Conservation (phyloP, 2,113 vertebrate genomes). For the Lophochroa leadbeateri region DNA sequence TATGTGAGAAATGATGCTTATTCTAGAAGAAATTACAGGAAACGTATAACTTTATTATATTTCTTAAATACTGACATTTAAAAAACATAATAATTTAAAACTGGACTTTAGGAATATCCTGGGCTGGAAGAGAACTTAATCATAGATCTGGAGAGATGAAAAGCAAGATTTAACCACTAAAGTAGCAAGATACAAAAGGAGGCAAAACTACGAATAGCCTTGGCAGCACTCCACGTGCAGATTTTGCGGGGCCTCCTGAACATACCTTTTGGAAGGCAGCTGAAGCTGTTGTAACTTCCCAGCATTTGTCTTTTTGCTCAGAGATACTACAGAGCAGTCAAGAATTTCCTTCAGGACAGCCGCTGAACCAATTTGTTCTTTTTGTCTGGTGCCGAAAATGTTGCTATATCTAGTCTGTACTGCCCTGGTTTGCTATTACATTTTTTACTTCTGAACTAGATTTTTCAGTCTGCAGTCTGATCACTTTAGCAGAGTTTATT, state of each 20-base stretch:
- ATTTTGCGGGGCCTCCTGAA: not conserved
- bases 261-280: constrained; percentile 61
- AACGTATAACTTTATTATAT: not conserved
- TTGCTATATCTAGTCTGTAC: constrained; percentile 56
- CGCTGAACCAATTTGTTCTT: constrained; percentile 8
- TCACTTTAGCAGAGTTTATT: constrained; percentile 70
- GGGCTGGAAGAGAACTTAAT: constrained; percentile 11
- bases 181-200: constrained; percentile 6
- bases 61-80: constrained; percentile 50
- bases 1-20: not conserved
- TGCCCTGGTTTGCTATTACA: constrained; percentile 37
- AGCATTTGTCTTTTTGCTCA: constrained; percentile 45
- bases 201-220: constrained; percentile 52
- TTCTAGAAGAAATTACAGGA: constrained; percentile 11
- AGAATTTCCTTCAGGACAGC: constrained; percentile 62
- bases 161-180: constrained; percentile 29
- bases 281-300: not conserved
- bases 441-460: constrained; percentile 64
- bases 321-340: constrained; percentile 59
- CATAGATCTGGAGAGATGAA: constrained; percentile 43
- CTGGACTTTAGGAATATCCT: constrained; percentile 36
- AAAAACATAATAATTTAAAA: not conserved
- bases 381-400: constrained; percentile 28
- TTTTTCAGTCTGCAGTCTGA: constrained; percentile 63
- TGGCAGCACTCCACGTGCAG: not conserved